Base-by-base conservation (phyloP, 2,797 vertebrate genomes). In the Chloroceryle amazona region DNA sequence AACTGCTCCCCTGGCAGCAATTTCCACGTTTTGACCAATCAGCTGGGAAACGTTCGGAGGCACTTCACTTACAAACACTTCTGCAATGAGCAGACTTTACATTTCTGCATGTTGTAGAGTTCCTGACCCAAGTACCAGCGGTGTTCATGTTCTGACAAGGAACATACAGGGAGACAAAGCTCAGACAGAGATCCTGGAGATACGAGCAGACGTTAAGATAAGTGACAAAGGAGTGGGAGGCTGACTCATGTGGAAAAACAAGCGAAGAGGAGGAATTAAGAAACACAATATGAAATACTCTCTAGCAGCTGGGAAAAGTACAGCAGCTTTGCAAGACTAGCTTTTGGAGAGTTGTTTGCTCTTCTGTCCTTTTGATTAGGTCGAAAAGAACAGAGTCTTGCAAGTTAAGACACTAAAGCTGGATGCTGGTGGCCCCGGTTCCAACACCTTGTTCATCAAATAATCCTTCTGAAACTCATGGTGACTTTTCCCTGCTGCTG, bases 11-110 rank as follows among this genome's bases (percentile, higher is more conserved):
- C 47, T 20, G 78, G 86, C 55, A 71, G 68, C 3, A 63, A 74
- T 90, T 71, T 81, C 70, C 63, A 85, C 74, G 15, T 49, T 92
- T 41, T 33, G 89, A 35, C 61, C 83, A 57, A 92, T 82, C 83
- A 81, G 81, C 89, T 89, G 91, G 63, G 93, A 85, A 91, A 86
- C 46, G 72, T 29, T 82, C 89, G 41, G 81, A 57, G 81, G 58
- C 67, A 55, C 42, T 37, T 80, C 15, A 67, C 87, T 71, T 29
- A 66, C 95, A 89, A 81, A 25, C 81, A 31, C 39, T 72, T 26
- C 7, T 11, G 63, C 52, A 71, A 25, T 18, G 6, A 76, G n/a
- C 84, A 71, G 15, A 29, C 60, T 87, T 33, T 19, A 65, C 60
- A 60, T 31, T 31, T 35, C 26, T 15, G 21, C 7, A 39, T 14